Evolutionary conservation across 2,888 invertebrate species (phyloP).

Genomic region (Dryomyza anilis): DNA sequence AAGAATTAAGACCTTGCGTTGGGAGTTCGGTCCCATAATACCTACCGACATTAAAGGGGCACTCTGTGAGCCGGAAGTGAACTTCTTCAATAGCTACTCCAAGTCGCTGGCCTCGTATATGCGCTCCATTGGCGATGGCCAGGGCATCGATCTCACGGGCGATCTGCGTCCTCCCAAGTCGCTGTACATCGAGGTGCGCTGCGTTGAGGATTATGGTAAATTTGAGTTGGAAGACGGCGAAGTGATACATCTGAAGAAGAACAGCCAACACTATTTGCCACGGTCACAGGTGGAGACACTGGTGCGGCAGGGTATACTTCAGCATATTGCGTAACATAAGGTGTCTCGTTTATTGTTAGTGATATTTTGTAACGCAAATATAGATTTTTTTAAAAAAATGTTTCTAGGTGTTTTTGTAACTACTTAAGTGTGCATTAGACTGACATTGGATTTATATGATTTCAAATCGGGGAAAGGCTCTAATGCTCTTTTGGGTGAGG

Average conservation of each 20-base stretch:
- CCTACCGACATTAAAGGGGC: slow-evolving; percentile 83
- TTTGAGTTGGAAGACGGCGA: slow-evolving; percentile 94
- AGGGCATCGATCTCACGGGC: slow-evolving; percentile 83
- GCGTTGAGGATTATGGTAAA: slow-evolving; percentile 89
- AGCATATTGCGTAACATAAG: slow-evolving; percentile 70
- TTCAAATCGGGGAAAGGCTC: too few relatives aligned
- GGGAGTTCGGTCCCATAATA: slow-evolving; percentile 94
- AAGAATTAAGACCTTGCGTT: slow-evolving; percentile 83
- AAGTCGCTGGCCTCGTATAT: slow-evolving; percentile 86
- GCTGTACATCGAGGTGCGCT: slow-evolving; percentile 89
- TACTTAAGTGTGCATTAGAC: not conserved
- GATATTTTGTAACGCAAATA: too few relatives aligned
- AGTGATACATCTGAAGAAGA: slow-evolving; percentile 83
- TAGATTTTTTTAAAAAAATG: not conserved
- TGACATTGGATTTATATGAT: too few relatives aligned
- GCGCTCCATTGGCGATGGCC: slow-evolving; percentile 83
- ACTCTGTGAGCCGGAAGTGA: slow-evolving; percentile 79
- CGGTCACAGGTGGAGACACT: slow-evolving; percentile 88
- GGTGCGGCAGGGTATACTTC: slow-evolving; percentile 85
- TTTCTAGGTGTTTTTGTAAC: not conserved
- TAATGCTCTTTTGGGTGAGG: too few relatives aligned
- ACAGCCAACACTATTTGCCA: slow-evolving; percentile 89
- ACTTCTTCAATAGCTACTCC: slow-evolving; percentile 90
- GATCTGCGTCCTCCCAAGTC: slow-evolving; percentile 91
- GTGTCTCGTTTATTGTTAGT: too few relatives aligned